Evolutionary conservation across 2,797 vertebrate genomes (phyloP).

Genomic region (Betta splendens): DNA sequence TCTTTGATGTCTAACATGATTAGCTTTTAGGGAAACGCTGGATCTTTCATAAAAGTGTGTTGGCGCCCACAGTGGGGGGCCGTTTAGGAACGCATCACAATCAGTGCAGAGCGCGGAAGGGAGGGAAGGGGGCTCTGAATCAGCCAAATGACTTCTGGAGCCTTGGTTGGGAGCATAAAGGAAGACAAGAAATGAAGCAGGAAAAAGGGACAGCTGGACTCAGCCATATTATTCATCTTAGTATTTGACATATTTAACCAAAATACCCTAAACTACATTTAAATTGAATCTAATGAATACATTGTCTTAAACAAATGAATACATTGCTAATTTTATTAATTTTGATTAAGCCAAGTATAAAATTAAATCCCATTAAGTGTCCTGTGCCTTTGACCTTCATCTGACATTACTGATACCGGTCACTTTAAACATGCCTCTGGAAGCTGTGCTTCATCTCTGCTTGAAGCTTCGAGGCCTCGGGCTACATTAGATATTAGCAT

Average conservation of each 20-base stretch:
- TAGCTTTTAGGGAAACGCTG: conserved; percentile 73
- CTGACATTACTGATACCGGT: no score
- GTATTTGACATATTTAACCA: background rate
- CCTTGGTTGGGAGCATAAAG: conserved; percentile 30
- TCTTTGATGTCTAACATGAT: conserved; percentile 79
- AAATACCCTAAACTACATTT: no score
- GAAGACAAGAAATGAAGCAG: background rate
- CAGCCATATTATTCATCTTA: background rate
- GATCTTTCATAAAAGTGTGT: conserved; percentile 72
- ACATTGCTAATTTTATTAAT: no score
- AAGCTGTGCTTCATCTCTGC: no score
- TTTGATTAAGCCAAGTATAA: no score
- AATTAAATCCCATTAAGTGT: no score
- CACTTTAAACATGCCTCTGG: no score
- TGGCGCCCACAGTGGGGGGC: conserved; percentile 56
- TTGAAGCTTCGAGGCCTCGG: no score
- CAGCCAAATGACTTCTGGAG: conserved; percentile 40
- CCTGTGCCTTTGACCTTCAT: no score
- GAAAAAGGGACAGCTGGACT: background rate
- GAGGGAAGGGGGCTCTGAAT: conserved; percentile 9
- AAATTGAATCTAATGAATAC: background rate
- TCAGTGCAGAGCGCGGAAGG: conserved; percentile 46
- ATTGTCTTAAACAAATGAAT: background rate
- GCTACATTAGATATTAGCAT: background rate
- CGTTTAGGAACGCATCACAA: conserved; percentile 67